A percentile compares a stretch with the other conserved stretches of the same genome.
Conservation (phyloP, 2,888 invertebrate genomes). For the Pandemis heparana region DNA sequence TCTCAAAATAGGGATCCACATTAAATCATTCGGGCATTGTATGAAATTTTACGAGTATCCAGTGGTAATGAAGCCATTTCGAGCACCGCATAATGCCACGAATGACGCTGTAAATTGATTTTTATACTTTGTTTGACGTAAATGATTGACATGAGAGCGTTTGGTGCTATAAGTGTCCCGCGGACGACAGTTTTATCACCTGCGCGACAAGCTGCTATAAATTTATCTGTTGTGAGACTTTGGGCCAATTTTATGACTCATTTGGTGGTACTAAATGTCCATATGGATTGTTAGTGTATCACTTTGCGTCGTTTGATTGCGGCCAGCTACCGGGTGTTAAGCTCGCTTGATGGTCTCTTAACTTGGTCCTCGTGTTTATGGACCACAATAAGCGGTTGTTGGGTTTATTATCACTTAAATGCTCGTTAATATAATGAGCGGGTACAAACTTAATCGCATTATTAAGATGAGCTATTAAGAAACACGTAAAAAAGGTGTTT, state of each 20-base stretch:
- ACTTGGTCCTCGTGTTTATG: conserved; percentile 39
- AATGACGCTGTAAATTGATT: conserved; percentile 78
- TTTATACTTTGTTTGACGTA: conserved; percentile 85
- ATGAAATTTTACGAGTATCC: conserved; percentile 69
- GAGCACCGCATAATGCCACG: conserved; percentile 71
- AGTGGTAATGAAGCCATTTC: conserved; percentile 81
- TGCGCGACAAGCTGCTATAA: conserved; percentile 74
- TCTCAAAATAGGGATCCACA: conserved; percentile 64
- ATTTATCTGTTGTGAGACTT: conserved; percentile 81
- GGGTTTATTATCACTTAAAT: conserved; percentile 29
- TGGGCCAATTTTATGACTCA: conserved; percentile 83
- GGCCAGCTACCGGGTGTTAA: conserved; percentile 49
- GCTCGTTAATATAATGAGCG: conserved; percentile 23
- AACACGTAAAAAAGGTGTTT: background rate
- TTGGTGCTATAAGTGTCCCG: conserved; percentile 56
- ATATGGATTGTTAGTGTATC: conserved; percentile 65
- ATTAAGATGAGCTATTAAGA: conserved; percentile 3
- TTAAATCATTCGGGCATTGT: conserved; percentile 66
- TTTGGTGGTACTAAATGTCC: conserved; percentile 76
- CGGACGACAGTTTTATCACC: conserved; percentile 72
- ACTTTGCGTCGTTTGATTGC: conserved; percentile 63
- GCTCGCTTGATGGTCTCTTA: conserved; percentile 34
- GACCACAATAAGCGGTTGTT: conserved; percentile 34
- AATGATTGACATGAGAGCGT: conserved; percentile 81
- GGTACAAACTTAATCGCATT: background rate